A percentile compares a stretch with the other conserved stretches of the same genome.
These are phyloP conservation scores for Fulica atra DNA, from an alignment of 2,113 vertebrate species.

Conservation along the genomic window DNA sequence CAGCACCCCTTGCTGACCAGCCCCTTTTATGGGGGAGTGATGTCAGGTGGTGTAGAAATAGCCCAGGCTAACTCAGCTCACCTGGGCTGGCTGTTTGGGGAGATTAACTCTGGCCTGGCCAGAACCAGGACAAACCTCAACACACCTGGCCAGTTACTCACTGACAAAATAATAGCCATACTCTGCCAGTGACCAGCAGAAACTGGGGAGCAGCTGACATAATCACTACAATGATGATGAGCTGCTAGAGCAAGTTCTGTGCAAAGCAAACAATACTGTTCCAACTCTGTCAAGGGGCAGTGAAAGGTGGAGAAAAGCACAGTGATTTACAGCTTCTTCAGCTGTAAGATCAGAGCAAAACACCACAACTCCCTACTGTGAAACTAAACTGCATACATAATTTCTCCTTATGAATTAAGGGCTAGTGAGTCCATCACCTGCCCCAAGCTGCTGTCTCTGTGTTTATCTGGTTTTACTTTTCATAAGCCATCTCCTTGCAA, in stretches of 20 bases:
- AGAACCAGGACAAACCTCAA: background rate
- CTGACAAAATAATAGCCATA: background rate
- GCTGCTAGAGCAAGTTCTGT: background rate
- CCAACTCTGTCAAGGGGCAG: background rate
- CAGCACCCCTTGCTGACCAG: too few species aligned
- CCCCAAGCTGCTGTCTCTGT: background rate
- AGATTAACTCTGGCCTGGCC: too few species aligned
- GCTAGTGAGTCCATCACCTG: background rate
- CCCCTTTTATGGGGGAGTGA: too few species aligned
- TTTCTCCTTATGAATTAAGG: background rate
- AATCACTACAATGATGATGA: background rate
- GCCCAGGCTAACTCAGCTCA: too few species aligned
- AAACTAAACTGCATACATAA: background rate
- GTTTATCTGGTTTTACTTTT: background rate
- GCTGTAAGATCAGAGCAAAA: background rate
- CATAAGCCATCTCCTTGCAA: background rate
- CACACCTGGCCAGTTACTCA: background rate
- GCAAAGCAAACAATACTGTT: background rate
- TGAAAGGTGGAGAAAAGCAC: background rate
- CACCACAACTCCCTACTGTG: background rate
- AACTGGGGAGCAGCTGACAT: background rate
- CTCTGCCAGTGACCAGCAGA: background rate
- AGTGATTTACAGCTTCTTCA: background rate
- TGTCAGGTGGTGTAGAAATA: too few species aligned
- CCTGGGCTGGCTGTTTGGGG: too few species aligned